Conservation (phyloP, 2,888 invertebrate species). For the Orchesella flavescens region DNA sequence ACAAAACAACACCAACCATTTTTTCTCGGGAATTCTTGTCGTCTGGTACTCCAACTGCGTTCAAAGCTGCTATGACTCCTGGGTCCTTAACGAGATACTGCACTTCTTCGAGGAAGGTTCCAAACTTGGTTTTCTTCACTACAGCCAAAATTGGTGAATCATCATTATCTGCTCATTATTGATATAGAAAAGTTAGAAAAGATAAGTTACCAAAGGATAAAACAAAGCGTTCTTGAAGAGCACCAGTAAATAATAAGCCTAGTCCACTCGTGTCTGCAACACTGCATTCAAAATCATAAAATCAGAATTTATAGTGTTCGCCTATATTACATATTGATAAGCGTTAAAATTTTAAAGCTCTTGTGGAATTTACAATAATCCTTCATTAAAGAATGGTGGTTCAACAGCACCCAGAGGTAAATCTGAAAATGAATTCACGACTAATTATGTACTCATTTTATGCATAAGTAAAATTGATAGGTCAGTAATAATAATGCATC, state of each 20-base stretch:
- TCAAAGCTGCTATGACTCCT: background rate
- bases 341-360: too few relatives aligned
- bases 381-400: conserved; percentile 35
- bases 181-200: too few relatives aligned
- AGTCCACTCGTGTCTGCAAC: conserved; percentile 2
- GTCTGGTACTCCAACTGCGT: background rate
- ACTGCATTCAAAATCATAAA: background rate
- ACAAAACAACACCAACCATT: background rate
- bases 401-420: conserved; percentile 8
- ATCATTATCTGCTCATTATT: too few relatives aligned
- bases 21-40: too few relatives aligned
- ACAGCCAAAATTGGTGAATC: background rate
- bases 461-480: too few relatives aligned
- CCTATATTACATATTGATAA: too few relatives aligned
- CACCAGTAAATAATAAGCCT: background rate
- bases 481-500: too few relatives aligned
- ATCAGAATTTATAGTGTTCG: background rate
- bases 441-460: too few relatives aligned
- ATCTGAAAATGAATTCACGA: conserved; percentile 21
- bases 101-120: too few relatives aligned
- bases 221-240: background rate
- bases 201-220: background rate
- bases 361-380: conserved; percentile 16
- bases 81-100: background rate
- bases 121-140: background rate